A percentile compares a stretch with the other conserved stretches of the same genome.
phyloP scores from a whole-genome alignment of 2,888 invertebrate genomes.

The Diogma glabrata region DNA sequence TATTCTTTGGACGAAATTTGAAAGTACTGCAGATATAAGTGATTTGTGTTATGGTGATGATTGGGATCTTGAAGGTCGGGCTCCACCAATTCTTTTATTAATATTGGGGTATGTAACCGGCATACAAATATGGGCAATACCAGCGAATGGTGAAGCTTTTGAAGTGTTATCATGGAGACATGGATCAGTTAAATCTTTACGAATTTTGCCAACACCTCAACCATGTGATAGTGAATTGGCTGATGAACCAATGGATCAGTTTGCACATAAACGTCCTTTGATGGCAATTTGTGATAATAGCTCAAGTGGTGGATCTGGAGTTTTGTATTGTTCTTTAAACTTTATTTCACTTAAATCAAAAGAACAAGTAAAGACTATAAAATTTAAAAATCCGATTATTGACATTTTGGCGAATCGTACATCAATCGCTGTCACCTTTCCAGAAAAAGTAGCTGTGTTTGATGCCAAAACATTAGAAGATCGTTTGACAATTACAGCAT shows the following conservation, averaged over 20 bases:
- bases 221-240: slow-evolving; percentile 37
- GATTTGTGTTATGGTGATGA: slow-evolving; percentile 61
- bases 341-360: slow-evolving; percentile 61
- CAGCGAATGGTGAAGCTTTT: slow-evolving; percentile 83
- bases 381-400: slow-evolving; percentile 81
- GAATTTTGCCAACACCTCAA: slow-evolving; percentile 73
- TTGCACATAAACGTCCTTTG: slow-evolving; percentile 69
- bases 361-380: slow-evolving; percentile 60
- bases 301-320: slow-evolving; percentile 45
- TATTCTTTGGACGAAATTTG: slow-evolving; percentile 53
- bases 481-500: slow-evolving; percentile 75
- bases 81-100: slow-evolving; percentile 67
- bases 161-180: slow-evolving; percentile 92
- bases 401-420: slow-evolving; percentile 83
- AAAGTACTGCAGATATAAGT: slow-evolving; percentile 66
- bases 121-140: slow-evolving; percentile 75
- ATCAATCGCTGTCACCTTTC: slow-evolving; percentile 77
- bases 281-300: slow-evolving; percentile 83
- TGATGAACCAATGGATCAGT: slow-evolving; percentile 50
- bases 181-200: slow-evolving; percentile 70
- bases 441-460: slow-evolving; percentile 83
- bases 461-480: slow-evolving; percentile 82
- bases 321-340: slow-evolving; percentile 67
- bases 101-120: slow-evolving; percentile 81
- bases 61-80: slow-evolving; percentile 50